These are phyloP conservation scores for Patagioenas fasciata DNA, from an alignment of 2,113 vertebrate species.

Conservation along the genomic window DNA sequence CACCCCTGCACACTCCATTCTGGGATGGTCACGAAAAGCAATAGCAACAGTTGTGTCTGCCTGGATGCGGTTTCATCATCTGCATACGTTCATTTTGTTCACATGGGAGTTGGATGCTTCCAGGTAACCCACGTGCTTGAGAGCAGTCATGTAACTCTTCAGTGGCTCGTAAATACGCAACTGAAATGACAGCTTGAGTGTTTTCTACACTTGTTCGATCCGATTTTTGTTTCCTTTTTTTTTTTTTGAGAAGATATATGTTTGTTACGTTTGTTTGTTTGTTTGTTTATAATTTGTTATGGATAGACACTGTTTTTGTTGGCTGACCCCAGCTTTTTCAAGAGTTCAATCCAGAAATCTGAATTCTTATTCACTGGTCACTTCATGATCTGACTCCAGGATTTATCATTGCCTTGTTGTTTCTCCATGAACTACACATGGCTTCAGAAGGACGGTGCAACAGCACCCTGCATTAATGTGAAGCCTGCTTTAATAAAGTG, in stretches of 20 bases:
- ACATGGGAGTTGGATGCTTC: conserved; percentile 33
- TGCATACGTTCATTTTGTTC: conserved; percentile 16
- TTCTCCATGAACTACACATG: background rate
- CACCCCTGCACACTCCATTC: conserved; percentile 59
- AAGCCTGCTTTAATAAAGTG: conserved; percentile 21
- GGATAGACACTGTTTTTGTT: conserved; percentile 2
- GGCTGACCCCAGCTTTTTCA: conserved; percentile 42
- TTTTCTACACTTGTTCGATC: conserved; percentile 41
- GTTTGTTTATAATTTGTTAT: conserved; percentile 29
- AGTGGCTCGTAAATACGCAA: conserved; percentile 37
- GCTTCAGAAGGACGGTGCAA: conserved; percentile 32
- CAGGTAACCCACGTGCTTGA: conserved; percentile 7
- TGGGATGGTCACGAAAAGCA: conserved; percentile 73
- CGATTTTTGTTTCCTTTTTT: background rate
- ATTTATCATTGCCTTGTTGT: conserved; percentile 22
- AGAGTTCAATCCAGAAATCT: conserved; percentile 12
- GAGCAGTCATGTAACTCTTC: conserved; percentile 33
- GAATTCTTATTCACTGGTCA: background rate
- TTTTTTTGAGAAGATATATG: background rate
- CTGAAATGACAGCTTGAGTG: conserved; percentile 43
- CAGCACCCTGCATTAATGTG: background rate
- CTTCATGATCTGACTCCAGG: background rate
- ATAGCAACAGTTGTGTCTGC: conserved; percentile 73
- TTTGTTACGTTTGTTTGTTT: conserved; percentile 21
- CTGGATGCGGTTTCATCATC: conserved; percentile 60